These are phyloP conservation scores for Brachionus plicatilis DNA, from an alignment of 1,140 invertebrate species.

Conservation along the genomic window DNA sequence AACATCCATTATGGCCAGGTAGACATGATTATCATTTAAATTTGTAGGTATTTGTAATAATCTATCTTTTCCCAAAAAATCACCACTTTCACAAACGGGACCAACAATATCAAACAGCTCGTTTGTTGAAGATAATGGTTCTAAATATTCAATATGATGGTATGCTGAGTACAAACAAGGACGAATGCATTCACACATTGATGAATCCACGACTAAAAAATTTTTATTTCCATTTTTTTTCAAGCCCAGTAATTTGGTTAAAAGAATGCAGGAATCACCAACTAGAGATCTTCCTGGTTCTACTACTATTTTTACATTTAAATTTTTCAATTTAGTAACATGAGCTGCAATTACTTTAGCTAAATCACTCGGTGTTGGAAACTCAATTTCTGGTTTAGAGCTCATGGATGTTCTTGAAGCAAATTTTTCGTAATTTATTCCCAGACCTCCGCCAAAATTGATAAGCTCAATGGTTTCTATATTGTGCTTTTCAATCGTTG, in stretches of 20 bases:
- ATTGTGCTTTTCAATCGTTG: not conserved
- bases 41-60: not conserved
- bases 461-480: slow-evolving; percentile 46
- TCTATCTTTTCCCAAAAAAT: slow-evolving; percentile 53
- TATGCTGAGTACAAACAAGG: slow-evolving; percentile 55
- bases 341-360: slow-evolving; percentile 42
- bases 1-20: slow-evolving; percentile 51
- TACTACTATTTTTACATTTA: slow-evolving; percentile 48
- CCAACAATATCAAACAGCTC: slow-evolving; percentile 55
- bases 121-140: slow-evolving; percentile 39
- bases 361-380: slow-evolving; percentile 43
- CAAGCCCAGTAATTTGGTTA: slow-evolving; percentile 45
- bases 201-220: slow-evolving; percentile 49
- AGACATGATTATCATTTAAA: not conserved
- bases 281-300: slow-evolving; percentile 56
- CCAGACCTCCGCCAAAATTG: slow-evolving; percentile 56
- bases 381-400: not conserved
- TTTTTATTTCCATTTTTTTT: slow-evolving; percentile 45
- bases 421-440: slow-evolving; percentile 48
- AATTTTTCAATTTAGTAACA: slow-evolving; percentile 42
- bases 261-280: slow-evolving; percentile 52
- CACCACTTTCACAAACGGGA: slow-evolving; percentile 57
- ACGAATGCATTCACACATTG: slow-evolving; percentile 55
- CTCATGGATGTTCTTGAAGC: slow-evolving; percentile 36
- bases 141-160: slow-evolving; percentile 49